A percentile compares a stretch with the other conserved stretches of the same genome.
Evolutionary conservation across 2,113 vertebrate species (phyloP).

Genomic region (Gymnorhina tibicen): DNA sequence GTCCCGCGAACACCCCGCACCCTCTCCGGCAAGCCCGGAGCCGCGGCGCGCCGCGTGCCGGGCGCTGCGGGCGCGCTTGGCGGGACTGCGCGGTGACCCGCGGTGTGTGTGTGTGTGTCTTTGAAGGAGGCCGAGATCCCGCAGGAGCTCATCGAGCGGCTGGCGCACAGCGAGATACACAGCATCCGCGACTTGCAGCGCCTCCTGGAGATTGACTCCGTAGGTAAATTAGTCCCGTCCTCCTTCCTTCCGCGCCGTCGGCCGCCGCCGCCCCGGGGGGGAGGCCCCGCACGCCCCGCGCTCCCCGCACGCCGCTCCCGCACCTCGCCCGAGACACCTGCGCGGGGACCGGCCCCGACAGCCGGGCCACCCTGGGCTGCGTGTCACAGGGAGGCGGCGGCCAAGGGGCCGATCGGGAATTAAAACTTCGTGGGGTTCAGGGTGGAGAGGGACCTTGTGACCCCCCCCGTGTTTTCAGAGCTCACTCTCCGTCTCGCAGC

Average conservation of each 20-base stretch:
- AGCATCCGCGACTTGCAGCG: no score
- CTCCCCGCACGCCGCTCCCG: neutral
- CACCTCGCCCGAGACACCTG: neutral
- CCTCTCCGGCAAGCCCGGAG: neutral
- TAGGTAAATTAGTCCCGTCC: conserved; percentile 95
- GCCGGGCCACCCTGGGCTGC: neutral
- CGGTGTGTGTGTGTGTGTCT: conserved; percentile 53
- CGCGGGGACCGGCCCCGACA: neutral
- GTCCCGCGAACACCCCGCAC: neutral
- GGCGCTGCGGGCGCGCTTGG: neutral
- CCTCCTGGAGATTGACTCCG: no score
- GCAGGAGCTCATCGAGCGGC: conserved; percentile 93
- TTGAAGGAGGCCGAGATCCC: conserved; percentile 91
- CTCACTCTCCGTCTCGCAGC: neutral
- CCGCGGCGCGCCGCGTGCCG: neutral
- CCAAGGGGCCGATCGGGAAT: neutral
- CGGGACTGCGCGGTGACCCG: conserved; percentile 36
- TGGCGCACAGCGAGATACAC: no score
- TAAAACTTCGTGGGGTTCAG: neutral
- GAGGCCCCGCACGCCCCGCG: neutral
- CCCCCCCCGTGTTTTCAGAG: neutral
- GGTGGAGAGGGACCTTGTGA: neutral
- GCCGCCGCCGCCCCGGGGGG: neutral
- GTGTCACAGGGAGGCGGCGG: neutral
- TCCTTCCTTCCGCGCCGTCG: conserved; percentile 56